These are phyloP conservation scores for Microtus obscurus DNA, from an alignment of 2,797 vertebrate species.

Conservation along the genomic window DNA sequence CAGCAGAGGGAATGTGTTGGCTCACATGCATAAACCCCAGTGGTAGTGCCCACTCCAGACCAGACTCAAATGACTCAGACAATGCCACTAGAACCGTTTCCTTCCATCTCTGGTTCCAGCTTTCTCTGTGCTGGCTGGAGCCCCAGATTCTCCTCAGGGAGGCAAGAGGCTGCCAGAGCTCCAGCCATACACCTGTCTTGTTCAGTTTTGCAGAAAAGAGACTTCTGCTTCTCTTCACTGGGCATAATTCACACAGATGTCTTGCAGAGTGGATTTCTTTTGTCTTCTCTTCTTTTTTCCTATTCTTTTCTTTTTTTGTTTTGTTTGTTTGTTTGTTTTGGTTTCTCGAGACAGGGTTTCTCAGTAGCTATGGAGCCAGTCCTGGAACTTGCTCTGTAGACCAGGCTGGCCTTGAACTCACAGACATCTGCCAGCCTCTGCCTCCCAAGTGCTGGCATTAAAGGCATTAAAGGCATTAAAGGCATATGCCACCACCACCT, in stretches of 20 bases:
- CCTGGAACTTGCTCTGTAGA: neutral
- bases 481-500: neutral
- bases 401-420: neutral
- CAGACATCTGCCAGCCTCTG: neutral
- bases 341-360: neutral
- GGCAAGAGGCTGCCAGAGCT: neutral
- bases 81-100: slow-evolving; percentile 23
- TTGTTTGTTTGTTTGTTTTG: neutral
- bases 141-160: neutral
- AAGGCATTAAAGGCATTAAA: neutral
- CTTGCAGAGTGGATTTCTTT: slow-evolving; percentile 33
- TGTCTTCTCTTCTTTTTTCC: too few species aligned
- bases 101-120: slow-evolving; percentile 37
- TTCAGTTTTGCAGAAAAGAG: slow-evolving; percentile 50
- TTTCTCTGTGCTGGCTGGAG: neutral
- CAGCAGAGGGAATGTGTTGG: slow-evolving; percentile 27
- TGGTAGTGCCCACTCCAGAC: neutral
- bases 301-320: too few species aligned
- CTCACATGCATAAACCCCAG: slow-evolving; percentile 2
- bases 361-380: neutral
- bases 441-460: neutral
- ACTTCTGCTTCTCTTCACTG: slow-evolving; percentile 21
- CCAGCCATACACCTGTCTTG: neutral
- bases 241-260: slow-evolving; percentile 26
- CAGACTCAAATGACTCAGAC: slow-evolving; percentile 36